Evolutionary conservation across 1,140 invertebrate species (phyloP), one percentile per base, ranked within the genome.

Genomic region (Trachymyrmex cornetzi): DNA sequence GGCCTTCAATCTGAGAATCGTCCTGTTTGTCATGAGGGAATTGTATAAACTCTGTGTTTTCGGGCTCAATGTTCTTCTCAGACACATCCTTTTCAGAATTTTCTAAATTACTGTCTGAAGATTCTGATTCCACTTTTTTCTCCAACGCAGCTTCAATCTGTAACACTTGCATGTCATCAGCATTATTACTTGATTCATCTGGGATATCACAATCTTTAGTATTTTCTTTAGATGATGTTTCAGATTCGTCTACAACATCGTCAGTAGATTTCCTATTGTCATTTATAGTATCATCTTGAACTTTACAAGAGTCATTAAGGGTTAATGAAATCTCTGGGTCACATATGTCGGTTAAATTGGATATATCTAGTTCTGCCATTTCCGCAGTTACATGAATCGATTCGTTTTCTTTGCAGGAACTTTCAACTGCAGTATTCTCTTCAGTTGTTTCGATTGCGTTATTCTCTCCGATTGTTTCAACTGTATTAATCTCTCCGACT

Each of bases 21-120:
- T 94, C 95, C 2, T 93, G 90, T 53, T 95, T 95, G n/a, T 95
- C 95, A 67, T 95, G 94, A 11, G 91, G 89, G 50, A 95, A 93
- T 77, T 95, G 94, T 11, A 95, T 90, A 89, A 95, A 95, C 72
- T 95, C 95, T 14, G 95, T 95, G 24, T 94, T 95, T 80, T 94
- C 93, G 59, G 89, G 92, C 55, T 92, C 91, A 6, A 86, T 55
- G 48, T 84, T 92, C 53, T 94, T 92, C 7, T 90, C 87, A 7
- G 24, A 24, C 12, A 55, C 4, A 77, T 91, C 89, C 34, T 91
- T 93, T 6, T 63, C 66, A 67, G 38, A 11, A 61, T 67, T 79
- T 53, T 88, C 81, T 30, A 59, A 59, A 77, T 53, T 77, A 22
- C 27, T 79, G 14, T 90, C 87, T 30, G 85, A 74, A 2, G 88